Evolutionary conservation across 2,888 invertebrate genomes (phyloP), one percentile per base, ranked within the genome.

Genomic region (Brachypterus glaber): DNA sequence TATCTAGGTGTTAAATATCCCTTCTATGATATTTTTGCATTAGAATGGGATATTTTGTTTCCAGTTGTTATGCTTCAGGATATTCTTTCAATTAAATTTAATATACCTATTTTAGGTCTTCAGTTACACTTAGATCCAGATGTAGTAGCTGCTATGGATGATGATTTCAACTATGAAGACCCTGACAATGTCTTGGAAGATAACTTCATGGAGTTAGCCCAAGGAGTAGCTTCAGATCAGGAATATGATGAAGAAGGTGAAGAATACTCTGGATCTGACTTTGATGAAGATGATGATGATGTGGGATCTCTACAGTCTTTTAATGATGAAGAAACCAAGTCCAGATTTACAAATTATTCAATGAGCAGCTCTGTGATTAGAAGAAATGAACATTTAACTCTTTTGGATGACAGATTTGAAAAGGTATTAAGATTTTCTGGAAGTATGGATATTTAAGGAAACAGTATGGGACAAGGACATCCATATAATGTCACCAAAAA

Each of bases 331-430:
- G 90, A 92, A 61, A 84, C 84, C 0, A 87, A 82, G 59, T 87
- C 92, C 0, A 72, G 84, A 5, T 93, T 93, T 65, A 92, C 95
- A 0, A 83, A 87, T 52, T 95, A 93, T 64, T 93, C 93, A 0
- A 84, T 95, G 82, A 82, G 85, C 0, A 92, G 92, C 17, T 92
- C 91, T 48, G 85, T 92, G 1, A 85, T 95, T 15, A 69, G 76
- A 11, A 74, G 95, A 36, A 92, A 89, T 64, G 77, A 89, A 35
- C 85, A 89, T 5, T 70, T 95, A 0, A 72, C 80, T 0, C 60
- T 89, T 11, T 66, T 95, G 0, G 96, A 96, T 66, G 80, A 87
- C 51, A 72, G 82, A 49, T 96, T 95, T 69, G 95, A 95, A 66
- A 79, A 82, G 69, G 83, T 85, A 51, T n/a, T n/a, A n/a, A n/a